A percentile compares a stretch with the other conserved stretches of the same genome.
Evolutionary conservation across 2,113 vertebrate genomes (phyloP).

Genomic region (Chamaea fasciata): DNA sequence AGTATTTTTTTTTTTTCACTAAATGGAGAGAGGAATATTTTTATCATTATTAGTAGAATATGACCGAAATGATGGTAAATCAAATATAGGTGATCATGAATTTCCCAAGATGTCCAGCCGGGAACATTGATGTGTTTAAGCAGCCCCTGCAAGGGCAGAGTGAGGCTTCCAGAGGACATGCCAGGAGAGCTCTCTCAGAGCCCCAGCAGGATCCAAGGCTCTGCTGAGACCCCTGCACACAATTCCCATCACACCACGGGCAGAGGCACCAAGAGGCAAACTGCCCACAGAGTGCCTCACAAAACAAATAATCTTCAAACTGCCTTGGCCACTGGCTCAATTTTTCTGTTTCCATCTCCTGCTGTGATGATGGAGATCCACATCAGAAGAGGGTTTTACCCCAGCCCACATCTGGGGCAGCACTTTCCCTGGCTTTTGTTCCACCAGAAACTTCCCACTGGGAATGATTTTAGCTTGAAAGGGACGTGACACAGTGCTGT

Average conservation of each 20-base stretch:
- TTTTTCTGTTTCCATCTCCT: not conserved
- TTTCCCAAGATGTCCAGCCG: not conserved
- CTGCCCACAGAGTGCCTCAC: not conserved
- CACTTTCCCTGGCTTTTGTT: not conserved
- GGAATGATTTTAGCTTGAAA: not conserved
- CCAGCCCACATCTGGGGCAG: not conserved
- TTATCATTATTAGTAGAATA: not conserved
- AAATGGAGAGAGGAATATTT: not conserved
- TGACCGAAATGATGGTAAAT: not conserved
- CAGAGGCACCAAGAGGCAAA: not conserved
- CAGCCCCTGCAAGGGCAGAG: not conserved
- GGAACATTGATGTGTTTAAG: not conserved
- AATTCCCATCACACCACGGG: fast-evolving
- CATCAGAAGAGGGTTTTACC: not conserved
- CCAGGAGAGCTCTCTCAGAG: not conserved
- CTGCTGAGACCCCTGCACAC: not conserved
- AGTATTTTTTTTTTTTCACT: not conserved
- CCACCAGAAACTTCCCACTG: not conserved
- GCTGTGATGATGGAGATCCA: not conserved
- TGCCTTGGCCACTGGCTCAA: not conserved
- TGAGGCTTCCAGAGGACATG: fast-evolving
- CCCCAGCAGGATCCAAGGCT: not conserved
- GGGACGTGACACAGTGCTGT: fast-evolving
- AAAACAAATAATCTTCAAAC: not conserved
- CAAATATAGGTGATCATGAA: not conserved